These are phyloP conservation scores for Sinhomidia bicolor DNA, from an alignment of 2,888 invertebrate species.

Conservation along the genomic window DNA sequence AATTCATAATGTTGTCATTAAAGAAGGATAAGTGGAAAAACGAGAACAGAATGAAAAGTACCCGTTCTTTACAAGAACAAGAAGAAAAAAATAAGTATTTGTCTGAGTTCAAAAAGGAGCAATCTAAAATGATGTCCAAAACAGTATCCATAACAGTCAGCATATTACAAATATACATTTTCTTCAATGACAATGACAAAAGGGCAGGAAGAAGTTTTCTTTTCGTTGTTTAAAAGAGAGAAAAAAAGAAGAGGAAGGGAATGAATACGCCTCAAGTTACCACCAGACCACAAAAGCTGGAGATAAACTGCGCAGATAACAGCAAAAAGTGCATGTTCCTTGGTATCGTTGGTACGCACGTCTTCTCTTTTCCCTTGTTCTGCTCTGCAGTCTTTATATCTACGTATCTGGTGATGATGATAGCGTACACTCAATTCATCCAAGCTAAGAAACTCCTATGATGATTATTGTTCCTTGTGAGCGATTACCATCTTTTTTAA, in stretches of 20 bases:
- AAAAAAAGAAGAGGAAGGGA: constrained; percentile 20
- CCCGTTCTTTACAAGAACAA: background rate
- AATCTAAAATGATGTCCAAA: background rate
- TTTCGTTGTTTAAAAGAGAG: background rate
- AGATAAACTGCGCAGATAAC: constrained; percentile 56
- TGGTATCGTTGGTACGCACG: too few relatives aligned
- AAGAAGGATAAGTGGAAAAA: constrained; percentile 50
- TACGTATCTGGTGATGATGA: background rate
- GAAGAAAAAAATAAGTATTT: background rate
- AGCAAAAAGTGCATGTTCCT: background rate
- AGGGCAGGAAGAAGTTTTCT: background rate
- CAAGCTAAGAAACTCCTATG: background rate
- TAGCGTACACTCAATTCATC: background rate
- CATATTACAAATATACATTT: background rate
- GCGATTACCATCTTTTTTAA: constrained; percentile 19
- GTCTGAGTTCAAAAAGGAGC: constrained; percentile 13
- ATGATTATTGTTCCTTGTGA: constrained; percentile 5
- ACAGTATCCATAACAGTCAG: constrained; percentile 21
- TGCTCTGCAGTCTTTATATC: background rate
- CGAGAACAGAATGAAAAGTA: constrained; percentile 47
- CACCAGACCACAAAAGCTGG: too few relatives aligned
- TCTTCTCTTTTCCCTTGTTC: background rate
- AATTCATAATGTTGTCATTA: constrained; percentile 54
- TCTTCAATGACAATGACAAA: constrained; percentile 14
- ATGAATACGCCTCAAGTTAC: constrained; percentile 58